phyloP scores from a whole-genome alignment of 2,113 vertebrate genomes.

The Alectura lathami region DNA sequence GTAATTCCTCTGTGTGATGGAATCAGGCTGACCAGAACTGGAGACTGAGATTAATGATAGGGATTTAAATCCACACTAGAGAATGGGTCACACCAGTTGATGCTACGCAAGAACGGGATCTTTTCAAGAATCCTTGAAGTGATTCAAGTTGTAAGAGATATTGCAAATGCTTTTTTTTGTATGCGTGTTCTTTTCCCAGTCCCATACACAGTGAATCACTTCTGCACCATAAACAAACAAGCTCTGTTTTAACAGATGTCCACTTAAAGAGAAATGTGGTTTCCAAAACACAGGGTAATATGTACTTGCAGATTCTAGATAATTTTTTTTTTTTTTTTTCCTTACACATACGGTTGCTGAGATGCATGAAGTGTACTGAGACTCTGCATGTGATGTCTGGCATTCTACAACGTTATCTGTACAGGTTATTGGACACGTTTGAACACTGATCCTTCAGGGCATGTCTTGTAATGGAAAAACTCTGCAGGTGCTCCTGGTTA shows the following conservation, averaged over 20 bases:
- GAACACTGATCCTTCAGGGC: not conserved
- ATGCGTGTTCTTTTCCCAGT: not conserved
- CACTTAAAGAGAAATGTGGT: not conserved
- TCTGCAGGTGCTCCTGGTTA: not conserved
- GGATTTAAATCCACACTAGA: not conserved
- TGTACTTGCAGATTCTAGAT: not conserved
- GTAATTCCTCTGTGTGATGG: not conserved
- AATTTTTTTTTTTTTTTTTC: not conserved
- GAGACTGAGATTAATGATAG: not conserved
- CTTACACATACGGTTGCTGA: not conserved
- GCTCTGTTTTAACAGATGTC: not conserved
- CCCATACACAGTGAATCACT: not conserved
- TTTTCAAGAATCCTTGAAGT: slow-evolving; percentile 1
- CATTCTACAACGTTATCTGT: not conserved
- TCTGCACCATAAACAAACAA: not conserved
- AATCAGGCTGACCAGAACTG: not conserved
- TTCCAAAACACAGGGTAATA: not conserved
- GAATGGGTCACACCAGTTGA: slow-evolving; percentile 4
- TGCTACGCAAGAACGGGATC: not conserved
- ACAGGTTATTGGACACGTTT: fast-evolving
- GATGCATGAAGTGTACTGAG: not conserved
- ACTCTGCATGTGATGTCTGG: not conserved
- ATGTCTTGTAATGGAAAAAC: not conserved
- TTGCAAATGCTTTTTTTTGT: not conserved
- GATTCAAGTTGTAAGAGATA: not conserved